These are phyloP conservation scores for Agonopterix alstromeriana DNA, from an alignment of 2,888 invertebrate species.

Conservation along the genomic window DNA sequence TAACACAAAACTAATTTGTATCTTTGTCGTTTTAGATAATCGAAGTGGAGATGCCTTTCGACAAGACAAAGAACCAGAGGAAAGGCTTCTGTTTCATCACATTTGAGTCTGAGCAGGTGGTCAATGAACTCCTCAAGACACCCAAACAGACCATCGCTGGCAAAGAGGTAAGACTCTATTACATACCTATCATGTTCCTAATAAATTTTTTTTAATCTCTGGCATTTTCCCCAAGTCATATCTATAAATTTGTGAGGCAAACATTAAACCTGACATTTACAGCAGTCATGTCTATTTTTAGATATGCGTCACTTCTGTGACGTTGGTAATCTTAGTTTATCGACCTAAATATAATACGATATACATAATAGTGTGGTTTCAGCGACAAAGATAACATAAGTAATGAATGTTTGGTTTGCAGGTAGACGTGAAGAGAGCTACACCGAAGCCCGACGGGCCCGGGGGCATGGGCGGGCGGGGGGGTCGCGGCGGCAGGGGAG, in stretches of 20 bases:
- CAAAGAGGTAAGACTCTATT: slow-evolving; percentile 82
- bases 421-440: slow-evolving; percentile 97
- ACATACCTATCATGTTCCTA: too few relatives aligned
- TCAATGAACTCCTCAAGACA: slow-evolving; percentile 92
- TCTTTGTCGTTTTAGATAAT: slow-evolving; percentile 82
- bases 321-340: not conserved
- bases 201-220: too few relatives aligned
- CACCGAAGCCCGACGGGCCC: slow-evolving; percentile 89
- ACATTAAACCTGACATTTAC: too few relatives aligned
- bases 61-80: slow-evolving; percentile 97
- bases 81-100: slow-evolving; percentile 99
- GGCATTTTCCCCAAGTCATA: too few relatives aligned
- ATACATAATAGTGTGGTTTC: too few relatives aligned
- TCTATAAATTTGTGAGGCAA: too few relatives aligned
- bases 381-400: too few relatives aligned
- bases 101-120: slow-evolving; percentile 96
- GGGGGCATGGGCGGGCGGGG: slow-evolving; percentile 82
- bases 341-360: not conserved
- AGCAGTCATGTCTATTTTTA: not conserved
- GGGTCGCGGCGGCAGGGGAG: slow-evolving; percentile 80
- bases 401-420: slow-evolving; percentile 25
- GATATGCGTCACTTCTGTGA: not conserved
- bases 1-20: not conserved
- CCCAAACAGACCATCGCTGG: slow-evolving; percentile 95
- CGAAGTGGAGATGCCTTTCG: slow-evolving; percentile 97